Evolutionary conservation across 2,797 vertebrate species (phyloP).

Genomic region (Alosa sapidissima): DNA sequence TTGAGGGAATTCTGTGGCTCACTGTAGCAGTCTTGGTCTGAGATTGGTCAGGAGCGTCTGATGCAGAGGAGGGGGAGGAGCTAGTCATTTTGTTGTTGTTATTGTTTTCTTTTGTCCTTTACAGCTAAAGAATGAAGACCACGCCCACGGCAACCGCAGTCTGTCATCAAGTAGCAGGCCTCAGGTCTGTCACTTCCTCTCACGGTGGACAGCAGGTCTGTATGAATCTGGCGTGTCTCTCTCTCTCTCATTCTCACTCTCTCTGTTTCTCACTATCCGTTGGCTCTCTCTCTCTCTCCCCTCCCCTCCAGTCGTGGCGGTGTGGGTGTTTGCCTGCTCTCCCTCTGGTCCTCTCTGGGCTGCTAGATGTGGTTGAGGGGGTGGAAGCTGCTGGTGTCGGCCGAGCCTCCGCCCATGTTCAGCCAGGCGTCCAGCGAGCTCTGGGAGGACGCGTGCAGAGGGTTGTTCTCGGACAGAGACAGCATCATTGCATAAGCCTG

Average conservation of each 20-base stretch:
- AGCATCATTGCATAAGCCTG: conserved; percentile 99
- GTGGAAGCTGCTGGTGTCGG: conserved; percentile 92
- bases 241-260: conserved; percentile 59
- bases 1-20: conserved; percentile 58
- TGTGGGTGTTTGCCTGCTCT: conserved; percentile 33
- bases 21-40: conserved; percentile 43
- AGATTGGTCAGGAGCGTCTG: not conserved
- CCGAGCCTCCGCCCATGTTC: conserved; percentile 90
- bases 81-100: not conserved
- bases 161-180: conserved; percentile 3
- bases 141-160: not conserved
- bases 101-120: not conserved
- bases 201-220: not conserved
- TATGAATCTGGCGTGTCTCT: not conserved
- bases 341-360: conserved; percentile 44
- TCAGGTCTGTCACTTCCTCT: not conserved
- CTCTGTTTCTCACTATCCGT: conserved; percentile 25
- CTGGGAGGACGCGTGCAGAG: conserved; percentile 92
- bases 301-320: conserved; percentile 2
- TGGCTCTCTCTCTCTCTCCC: conserved; percentile 30
- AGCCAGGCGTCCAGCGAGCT: conserved; percentile 97
- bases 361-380: conserved; percentile 93
- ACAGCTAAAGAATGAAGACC: not conserved
- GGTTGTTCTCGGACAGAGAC: conserved; percentile 94
- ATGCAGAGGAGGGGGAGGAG: conserved; percentile 1